Evolutionary conservation across 2,888 invertebrate species (phyloP).

Genomic region (Anticlea derivata): DNA sequence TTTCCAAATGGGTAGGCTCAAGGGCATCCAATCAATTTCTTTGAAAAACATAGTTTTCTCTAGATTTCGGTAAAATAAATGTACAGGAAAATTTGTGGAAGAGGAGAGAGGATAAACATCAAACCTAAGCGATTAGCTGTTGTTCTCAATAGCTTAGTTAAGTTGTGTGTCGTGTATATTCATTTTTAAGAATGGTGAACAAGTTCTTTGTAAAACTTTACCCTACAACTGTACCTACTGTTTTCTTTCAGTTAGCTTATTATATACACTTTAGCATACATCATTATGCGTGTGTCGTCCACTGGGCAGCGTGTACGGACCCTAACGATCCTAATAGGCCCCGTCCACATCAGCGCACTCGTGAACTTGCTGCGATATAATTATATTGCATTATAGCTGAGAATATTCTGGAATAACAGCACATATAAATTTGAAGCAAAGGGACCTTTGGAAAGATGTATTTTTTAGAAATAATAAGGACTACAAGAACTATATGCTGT

Average conservation of each 20-base stretch:
- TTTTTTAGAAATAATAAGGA: no score
- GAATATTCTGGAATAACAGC: background rate
- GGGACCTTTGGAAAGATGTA: no score
- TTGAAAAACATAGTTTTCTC: no score
- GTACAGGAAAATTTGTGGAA: no score
- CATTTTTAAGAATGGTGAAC: background rate
- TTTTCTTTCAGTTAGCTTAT: constrained; percentile 66
- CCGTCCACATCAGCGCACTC: constrained; percentile 16
- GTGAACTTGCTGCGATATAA: constrained; percentile 37
- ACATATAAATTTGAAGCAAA: no score
- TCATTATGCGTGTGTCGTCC: constrained; percentile 70
- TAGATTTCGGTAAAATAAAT: no score
- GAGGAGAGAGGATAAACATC: no score
- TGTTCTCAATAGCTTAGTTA: background rate
- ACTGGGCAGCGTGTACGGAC: constrained; percentile 47
- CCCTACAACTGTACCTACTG: constrained; percentile 44
- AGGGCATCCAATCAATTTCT: no score
- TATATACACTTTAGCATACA: constrained; percentile 71
- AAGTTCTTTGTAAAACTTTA: constrained; percentile 36
- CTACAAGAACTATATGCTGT: no score
- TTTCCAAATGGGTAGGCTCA: no score
- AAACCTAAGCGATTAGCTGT: no score
- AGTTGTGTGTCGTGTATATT: background rate
- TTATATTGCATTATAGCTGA: constrained; percentile 12
- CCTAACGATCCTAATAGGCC: constrained; percentile 23